phyloP scores from a whole-genome alignment of 2,797 vertebrate species.

The Catostomus latipinnis region DNA sequence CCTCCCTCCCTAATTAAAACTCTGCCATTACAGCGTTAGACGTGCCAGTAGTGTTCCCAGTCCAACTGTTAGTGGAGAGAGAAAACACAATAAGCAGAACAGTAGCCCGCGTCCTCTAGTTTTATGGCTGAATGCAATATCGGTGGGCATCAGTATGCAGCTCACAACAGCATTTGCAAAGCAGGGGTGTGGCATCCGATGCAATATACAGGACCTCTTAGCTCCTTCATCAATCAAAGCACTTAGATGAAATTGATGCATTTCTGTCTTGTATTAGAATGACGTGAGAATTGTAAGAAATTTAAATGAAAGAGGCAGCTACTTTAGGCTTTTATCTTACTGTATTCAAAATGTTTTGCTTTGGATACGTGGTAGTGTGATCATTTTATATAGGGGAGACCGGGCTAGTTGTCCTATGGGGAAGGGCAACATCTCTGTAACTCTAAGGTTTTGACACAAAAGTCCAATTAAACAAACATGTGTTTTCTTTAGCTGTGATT shows the following conservation, averaged over 20 bases:
- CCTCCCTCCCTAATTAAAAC: conserved; percentile 63
- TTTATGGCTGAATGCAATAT: conserved; percentile 42
- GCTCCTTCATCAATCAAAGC: conserved; percentile 70
- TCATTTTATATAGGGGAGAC: conserved; percentile 19
- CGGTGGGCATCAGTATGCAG: conserved; percentile 58
- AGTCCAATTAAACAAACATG: no score
- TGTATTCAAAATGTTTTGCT: conserved; percentile 43
- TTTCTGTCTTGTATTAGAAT: conserved; percentile 61
- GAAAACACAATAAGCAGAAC: conserved; percentile 30
- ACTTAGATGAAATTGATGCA: conserved; percentile 65
- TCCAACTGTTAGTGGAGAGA: conserved; percentile 27
- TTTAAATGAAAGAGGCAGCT: conserved; percentile 62
- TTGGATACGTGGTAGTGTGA: background rate
- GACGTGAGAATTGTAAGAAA: conserved; percentile 73
- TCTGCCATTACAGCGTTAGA: conserved; percentile 54
- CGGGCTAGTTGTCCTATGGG: no score
- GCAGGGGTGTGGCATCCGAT: conserved; percentile 50
- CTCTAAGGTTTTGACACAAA: no score
- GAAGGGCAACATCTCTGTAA: no score
- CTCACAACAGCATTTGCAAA: conserved; percentile 58
- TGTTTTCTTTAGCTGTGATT: no score
- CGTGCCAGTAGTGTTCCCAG: conserved; percentile 35
- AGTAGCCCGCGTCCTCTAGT: conserved; percentile 7
- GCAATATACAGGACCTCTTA: conserved; percentile 61
- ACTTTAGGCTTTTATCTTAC: conserved; percentile 48